Conservation (phyloP, 1,140 invertebrate genomes). For the Hyles euphorbiae region DNA sequence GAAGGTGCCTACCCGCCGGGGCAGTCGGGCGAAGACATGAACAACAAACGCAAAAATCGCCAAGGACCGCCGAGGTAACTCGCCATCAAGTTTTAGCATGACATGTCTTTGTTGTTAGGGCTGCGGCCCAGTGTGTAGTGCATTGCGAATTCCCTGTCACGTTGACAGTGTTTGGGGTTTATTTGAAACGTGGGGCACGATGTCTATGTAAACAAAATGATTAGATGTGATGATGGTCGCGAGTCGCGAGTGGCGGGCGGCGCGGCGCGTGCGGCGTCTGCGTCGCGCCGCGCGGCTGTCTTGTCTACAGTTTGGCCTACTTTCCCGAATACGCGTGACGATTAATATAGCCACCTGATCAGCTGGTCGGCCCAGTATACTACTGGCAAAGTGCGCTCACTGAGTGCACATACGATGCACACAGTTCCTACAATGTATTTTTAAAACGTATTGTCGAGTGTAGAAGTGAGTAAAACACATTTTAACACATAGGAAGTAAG, state of each 20-base stretch:
- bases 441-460: background rate
- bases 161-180: constrained; percentile 47
- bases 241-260: constrained; percentile 33
- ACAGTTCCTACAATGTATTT: background rate
- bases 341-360: constrained; percentile 71
- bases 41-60: constrained; percentile 77
- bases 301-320: constrained; percentile 69
- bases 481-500: constrained; percentile 21
- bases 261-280: constrained; percentile 38
- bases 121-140: constrained; percentile 21
- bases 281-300: constrained; percentile 28
- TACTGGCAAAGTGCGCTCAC: constrained; percentile 8
- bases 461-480: background rate
- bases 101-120: constrained; percentile 69
- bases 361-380: constrained; percentile 52
- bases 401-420: too few species aligned
- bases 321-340: constrained; percentile 54
- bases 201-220: constrained; percentile 62
- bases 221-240: constrained; percentile 27
- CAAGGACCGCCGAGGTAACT: constrained; percentile 77
- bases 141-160: constrained; percentile 54
- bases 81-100: constrained; percentile 51
- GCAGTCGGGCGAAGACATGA: constrained; percentile 76
- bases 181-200: constrained; percentile 34
- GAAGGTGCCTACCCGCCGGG: constrained; percentile 77